phyloP scores from a whole-genome alignment of 1,140 invertebrate species.

The Bemisia tabaci region DNA sequence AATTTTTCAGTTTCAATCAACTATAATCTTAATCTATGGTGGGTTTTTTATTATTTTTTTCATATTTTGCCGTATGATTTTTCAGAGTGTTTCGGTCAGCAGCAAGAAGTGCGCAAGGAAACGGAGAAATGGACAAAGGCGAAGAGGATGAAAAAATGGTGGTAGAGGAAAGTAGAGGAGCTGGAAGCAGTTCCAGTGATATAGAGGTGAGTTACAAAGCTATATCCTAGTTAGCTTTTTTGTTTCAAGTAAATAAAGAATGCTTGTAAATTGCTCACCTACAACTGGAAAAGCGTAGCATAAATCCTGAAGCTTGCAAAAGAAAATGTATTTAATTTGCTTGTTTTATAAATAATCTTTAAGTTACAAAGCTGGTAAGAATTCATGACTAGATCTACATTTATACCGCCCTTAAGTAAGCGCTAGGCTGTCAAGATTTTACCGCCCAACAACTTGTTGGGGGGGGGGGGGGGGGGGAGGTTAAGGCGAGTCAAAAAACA shows the following conservation, averaged over 20 bases:
- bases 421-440: too few species aligned
- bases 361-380: too few species aligned
- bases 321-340: too few species aligned
- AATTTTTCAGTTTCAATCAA: neutral
- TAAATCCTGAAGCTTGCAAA: too few species aligned
- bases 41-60: neutral
- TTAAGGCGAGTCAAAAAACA: too few species aligned
- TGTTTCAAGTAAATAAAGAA: neutral
- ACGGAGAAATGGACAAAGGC: slow-evolving; percentile 2
- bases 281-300: too few species aligned
- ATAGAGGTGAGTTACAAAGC: slow-evolving; percentile 1
- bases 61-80: neutral
- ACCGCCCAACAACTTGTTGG: too few species aligned
- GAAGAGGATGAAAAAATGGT: neutral
- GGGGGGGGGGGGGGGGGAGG: too few species aligned
- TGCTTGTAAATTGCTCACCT: too few species aligned
- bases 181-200: neutral
- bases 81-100: slow-evolving; percentile 15
- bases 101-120: slow-evolving; percentile 7
- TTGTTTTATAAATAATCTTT: too few species aligned
- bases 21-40: neutral
- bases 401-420: too few species aligned
- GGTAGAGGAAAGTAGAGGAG: neutral
- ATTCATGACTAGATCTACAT: too few species aligned
- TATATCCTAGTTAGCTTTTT: neutral